Conservation (phyloP, 2,888 invertebrate genomes). For the Tetramorium bicarinatum region DNA sequence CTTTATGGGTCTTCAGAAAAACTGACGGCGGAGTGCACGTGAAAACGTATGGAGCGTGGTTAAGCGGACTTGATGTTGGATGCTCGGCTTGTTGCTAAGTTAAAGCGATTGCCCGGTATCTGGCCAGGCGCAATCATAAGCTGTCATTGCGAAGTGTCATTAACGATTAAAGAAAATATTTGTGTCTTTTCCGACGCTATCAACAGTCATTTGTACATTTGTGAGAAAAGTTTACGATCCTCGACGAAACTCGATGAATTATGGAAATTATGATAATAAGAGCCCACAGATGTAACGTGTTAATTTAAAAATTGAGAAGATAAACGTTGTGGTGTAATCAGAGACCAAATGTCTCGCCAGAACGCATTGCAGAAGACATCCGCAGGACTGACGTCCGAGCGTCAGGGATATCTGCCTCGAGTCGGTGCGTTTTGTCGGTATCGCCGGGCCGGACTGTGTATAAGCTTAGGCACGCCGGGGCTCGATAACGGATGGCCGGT, state of each 20-base stretch:
- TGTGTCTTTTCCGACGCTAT: not conserved
- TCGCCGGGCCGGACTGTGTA: slow-evolving; percentile 62
- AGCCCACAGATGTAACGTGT: not conserved
- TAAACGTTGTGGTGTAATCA: slow-evolving; percentile 14
- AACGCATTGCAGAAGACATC: not conserved
- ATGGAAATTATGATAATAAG: not conserved
- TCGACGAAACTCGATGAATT: not conserved
- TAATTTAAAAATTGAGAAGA: slow-evolving; percentile 17
- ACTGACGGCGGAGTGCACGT: slow-evolving; percentile 68
- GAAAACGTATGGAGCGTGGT: slow-evolving; percentile 69
- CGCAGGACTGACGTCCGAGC: slow-evolving; percentile 15
- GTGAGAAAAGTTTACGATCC: not conserved
- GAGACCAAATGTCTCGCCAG: slow-evolving; percentile 1
- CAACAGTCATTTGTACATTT: not conserved
- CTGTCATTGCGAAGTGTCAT: slow-evolving; percentile 28
- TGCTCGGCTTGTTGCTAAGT: slow-evolving; percentile 60
- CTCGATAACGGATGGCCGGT: slow-evolving; percentile 82
- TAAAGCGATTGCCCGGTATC: slow-evolving; percentile 60
- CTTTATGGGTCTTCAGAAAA: slow-evolving; percentile 74
- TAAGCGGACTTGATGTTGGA: slow-evolving; percentile 59
- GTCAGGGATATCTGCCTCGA: slow-evolving; percentile 42
- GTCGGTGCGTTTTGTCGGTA: slow-evolving; percentile 67
- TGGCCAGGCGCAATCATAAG: slow-evolving; percentile 13
- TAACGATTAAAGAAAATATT: slow-evolving; percentile 27
- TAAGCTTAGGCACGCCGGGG: slow-evolving; percentile 70